Evolutionary conservation across 53 echinoderm and acorn worm species (phyloP), one percentile per base, ranked within the genome.

Genomic region (Mesocentrotus franciscanus): DNA sequence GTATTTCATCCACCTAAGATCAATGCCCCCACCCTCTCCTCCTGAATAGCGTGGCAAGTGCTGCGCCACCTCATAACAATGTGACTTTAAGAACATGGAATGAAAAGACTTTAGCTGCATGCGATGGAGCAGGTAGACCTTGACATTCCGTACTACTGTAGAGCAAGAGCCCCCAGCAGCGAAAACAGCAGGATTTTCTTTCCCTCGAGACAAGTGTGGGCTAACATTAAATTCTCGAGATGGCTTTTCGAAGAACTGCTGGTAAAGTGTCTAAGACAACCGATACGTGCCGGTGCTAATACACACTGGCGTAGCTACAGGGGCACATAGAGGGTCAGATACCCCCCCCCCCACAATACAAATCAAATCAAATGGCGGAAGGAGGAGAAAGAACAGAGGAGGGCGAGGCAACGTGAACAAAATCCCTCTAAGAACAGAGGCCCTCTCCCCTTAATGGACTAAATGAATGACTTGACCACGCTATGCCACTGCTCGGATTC

Each of bases 71-170:
- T 33, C 81, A 4, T 42, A 36, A 22, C 36, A 39, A 36, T 39
- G 42, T 42, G 39, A 39, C 18, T 14, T 14, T 39, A 42, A 81
- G 81, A 81, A 81, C 81, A 81, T 81, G 81, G 42, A 81, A 39
- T 81, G 81, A 81, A 16, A 36, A 18, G 4, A 81, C 7, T 42
- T 20, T 81, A 0, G 36, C 42, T 81, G 81, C 42, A 81, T 2
- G 36, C 36, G 9, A 81, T 18, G 20, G 20, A 39, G 81, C 81
- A 39, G 20, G 42, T 18, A 18, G 81, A 42, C 81, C 81, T 81
- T 81, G 81, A 81, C 81, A 36, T 81, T 81, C 81, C 81, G 17
- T 20, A 81, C 81, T 81, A 81, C 81, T 18, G 36, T 9, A 76
- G 33, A 76, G 30, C 33, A 81, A 42, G 81, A 81, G 81, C 33